A percentile compares a stretch with the other conserved stretches of the same genome.
Evolutionary conservation across 2,113 vertebrate species (phyloP).

Genomic region (Cyanoliseus patagonus): DNA sequence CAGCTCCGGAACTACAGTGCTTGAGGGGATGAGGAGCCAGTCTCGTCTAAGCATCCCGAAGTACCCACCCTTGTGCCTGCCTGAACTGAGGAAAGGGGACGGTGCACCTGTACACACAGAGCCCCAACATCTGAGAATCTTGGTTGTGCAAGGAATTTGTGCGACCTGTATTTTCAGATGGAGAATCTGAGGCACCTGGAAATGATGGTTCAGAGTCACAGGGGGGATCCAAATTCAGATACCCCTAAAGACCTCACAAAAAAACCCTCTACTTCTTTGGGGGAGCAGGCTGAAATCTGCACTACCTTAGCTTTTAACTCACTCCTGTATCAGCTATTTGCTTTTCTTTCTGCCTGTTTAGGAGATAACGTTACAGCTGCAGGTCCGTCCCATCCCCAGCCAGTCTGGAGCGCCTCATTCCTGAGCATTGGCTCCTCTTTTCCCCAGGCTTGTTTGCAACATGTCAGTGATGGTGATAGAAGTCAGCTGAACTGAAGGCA

Average conservation of each 20-base stretch:
- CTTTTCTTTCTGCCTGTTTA: neutral
- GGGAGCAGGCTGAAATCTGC: neutral
- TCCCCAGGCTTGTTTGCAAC: neutral
- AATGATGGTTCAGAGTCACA: neutral
- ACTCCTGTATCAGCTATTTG: neutral
- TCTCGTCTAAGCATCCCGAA: neutral
- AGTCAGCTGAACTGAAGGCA: neutral
- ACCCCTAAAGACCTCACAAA: neutral
- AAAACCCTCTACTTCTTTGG: neutral
- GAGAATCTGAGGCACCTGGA: neutral
- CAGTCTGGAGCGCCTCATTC: neutral
- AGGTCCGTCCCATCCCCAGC: neutral
- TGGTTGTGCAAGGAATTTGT: neutral
- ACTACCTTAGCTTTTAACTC: neutral
- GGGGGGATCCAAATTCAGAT: neutral
- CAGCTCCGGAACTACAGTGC: fast-evolving
- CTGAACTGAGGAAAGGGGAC: neutral
- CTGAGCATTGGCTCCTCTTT: neutral
- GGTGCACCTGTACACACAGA: fast-evolving
- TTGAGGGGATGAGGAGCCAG: fast-evolving
- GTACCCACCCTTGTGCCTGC: neutral
- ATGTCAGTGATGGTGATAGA: conserved; percentile 12
- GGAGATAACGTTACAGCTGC: fast-evolving
- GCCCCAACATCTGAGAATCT: neutral
- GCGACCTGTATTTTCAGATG: neutral